Evolutionary conservation across 2,888 invertebrate genomes (phyloP).

Genomic region (Eupeodes luniger): DNA sequence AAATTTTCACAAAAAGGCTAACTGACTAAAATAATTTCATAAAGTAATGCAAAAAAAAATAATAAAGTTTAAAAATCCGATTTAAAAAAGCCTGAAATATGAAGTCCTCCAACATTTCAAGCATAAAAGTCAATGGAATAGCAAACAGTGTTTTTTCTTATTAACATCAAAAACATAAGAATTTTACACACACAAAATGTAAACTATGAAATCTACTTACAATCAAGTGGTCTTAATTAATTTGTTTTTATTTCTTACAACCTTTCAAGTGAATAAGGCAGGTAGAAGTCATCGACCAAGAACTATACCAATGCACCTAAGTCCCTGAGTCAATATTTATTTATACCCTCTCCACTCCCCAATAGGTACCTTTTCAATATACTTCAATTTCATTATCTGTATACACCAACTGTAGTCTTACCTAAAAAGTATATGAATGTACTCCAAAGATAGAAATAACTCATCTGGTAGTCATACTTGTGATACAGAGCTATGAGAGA

Average conservation of each 20-base stretch:
- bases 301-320: slow-evolving; percentile 9
- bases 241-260: background rate
- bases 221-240: background rate
- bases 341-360: background rate
- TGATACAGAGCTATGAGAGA: slow-evolving; percentile 35
- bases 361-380: background rate
- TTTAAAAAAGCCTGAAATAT: too few species aligned
- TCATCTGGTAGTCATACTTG: slow-evolving; percentile 39
- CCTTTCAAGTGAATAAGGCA: background rate
- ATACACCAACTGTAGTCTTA: background rate
- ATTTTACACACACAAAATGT: too few species aligned
- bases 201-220: too few species aligned
- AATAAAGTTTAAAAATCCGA: too few species aligned
- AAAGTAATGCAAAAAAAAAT: too few species aligned
- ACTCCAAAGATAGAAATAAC: slow-evolving; percentile 24
- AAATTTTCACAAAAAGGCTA: too few species aligned
- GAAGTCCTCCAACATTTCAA: too few species aligned
- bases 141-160: too few species aligned
- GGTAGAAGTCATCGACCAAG: background rate
- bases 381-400: slow-evolving; percentile 39
- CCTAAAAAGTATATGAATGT: background rate
- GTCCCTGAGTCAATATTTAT: slow-evolving; percentile 52
- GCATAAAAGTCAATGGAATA: too few species aligned
- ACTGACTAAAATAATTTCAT: too few species aligned
- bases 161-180: too few species aligned